A percentile compares a stretch with the other conserved stretches of the same genome.
phyloP scores from a whole-genome alignment of 1,140 invertebrate species.

The Rhizoglyphus robini region DNA sequence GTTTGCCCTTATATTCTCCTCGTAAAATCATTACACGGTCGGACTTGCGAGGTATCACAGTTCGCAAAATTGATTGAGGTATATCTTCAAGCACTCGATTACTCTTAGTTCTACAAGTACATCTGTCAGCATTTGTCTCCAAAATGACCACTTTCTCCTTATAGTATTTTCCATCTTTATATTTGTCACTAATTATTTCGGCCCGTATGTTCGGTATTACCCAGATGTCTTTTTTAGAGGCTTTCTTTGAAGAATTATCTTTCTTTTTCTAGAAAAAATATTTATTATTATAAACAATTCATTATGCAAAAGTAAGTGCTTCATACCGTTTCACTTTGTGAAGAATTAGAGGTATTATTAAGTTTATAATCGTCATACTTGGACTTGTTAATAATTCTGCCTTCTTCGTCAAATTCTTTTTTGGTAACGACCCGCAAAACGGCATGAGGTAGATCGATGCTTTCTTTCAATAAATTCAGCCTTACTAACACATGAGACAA shows the following conservation, averaged over 20 bases:
- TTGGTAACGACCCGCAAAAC: constrained; percentile 57
- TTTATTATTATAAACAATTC: background rate
- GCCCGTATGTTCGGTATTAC: constrained; percentile 33
- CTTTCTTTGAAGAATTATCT: constrained; percentile 10
- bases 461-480: constrained; percentile 52
- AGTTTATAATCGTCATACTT: constrained; percentile 25
- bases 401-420: constrained; percentile 60
- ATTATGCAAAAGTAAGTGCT: background rate
- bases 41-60: constrained; percentile 33
- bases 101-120: constrained; percentile 35
- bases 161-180: constrained; percentile 36
- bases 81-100: constrained; percentile 33
- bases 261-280: background rate
- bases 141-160: constrained; percentile 32
- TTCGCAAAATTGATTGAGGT: constrained; percentile 31
- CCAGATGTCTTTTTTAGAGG: constrained; percentile 28
- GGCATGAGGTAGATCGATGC: constrained; percentile 58
- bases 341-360: too few relatives aligned
- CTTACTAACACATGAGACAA: constrained; percentile 63
- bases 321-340: background rate
- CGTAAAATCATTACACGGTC: constrained; percentile 32
- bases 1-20: constrained; percentile 32
- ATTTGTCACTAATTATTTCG: constrained; percentile 34
- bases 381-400: constrained; percentile 41
- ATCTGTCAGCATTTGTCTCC: constrained; percentile 31